Evolutionary conservation across 2,888 invertebrate genomes (phyloP), one percentile per base, ranked within the genome.

Genomic region (Adelognathus sp.): DNA sequence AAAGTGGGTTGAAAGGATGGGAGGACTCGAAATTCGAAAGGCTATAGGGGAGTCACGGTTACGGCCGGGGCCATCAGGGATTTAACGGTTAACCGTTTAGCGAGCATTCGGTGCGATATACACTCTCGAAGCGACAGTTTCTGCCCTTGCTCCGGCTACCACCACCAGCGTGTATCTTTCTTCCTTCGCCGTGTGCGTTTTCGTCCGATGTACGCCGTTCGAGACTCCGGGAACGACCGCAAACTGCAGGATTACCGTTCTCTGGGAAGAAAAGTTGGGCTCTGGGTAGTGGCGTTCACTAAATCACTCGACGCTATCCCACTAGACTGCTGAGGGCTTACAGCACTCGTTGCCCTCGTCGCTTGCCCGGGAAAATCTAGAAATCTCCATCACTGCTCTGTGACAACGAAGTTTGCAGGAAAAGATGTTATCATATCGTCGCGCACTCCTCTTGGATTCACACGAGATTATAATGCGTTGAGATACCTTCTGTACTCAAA

Each of bases 41-140:
- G 61, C 52, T 63, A n/a, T 5, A n/a, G 9, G 46, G 44, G 18
- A 24, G 33, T 36, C 4, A 14, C 41, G 24, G 9, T 21, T 33
- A 24, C 41, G 61, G 46, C 58, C 11, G 24, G 69, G 41, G 70
- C 74, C 77, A 61, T 54, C 16, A 31, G 78, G 78, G 78, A 78
- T 78, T 78, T 78, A 78, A 74, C 78, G 69, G 74, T 78, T 78
- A 78, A 74, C 64, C 78, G 74, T 78, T 78, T 78, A 74, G 78
- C 74, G 70, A 50, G 64, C 74, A 64, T 74, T 78, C 56, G 64
- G 39, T 70, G 16, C 18, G 52, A 36, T 41, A 61, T 52, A 60
- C 67, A 54, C 46, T 54, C 56, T 31, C 74, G 70, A 79, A 11
- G 41, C 60, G 64, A 78, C 66, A 52, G 64, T 70, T 24, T 63